Conservation (phyloP, 2,113 vertebrate genomes). For the Amblyornis subalaris region DNA sequence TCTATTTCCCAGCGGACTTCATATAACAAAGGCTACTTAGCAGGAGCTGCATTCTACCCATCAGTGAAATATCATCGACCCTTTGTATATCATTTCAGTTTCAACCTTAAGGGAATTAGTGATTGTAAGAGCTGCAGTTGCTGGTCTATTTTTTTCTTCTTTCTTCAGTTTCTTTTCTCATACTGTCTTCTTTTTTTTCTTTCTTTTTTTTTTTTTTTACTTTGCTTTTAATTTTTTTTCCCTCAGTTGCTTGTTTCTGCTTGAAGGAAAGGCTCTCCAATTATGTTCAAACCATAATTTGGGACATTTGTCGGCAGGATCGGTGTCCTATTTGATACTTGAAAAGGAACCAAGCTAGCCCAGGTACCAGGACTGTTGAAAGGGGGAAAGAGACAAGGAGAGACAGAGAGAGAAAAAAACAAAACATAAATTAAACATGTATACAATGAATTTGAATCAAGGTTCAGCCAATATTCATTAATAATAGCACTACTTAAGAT, state of each 20-base stretch:
- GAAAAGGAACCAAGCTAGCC: constrained; percentile 99
- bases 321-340: constrained; percentile 98
- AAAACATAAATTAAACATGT: constrained; percentile 50
- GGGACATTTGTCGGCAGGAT: constrained; percentile 99
- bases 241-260: constrained; percentile 96
- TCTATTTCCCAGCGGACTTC: constrained; percentile 91
- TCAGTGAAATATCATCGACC: constrained; percentile 84
- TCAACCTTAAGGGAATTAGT: constrained; percentile 75
- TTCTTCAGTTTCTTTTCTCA: constrained; percentile 71
- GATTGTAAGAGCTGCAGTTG: constrained; percentile 85
- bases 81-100: constrained; percentile 74
- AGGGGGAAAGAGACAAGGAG: neutral
- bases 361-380: constrained; percentile 98
- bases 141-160: constrained; percentile 76
- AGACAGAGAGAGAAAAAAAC: neutral
- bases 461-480: neutral
- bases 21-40: constrained; percentile 94
- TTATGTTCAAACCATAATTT: constrained; percentile 99
- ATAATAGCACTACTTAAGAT: neutral
- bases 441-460: neutral
- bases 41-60: constrained; percentile 78
- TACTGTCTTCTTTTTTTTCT: constrained; percentile 56
- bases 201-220: constrained; percentile 20
- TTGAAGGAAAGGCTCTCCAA: constrained; percentile 99
- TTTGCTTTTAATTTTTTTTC: constrained; percentile 55